These are phyloP conservation scores for Gallinago media DNA, from an alignment of 2,113 vertebrate species.

Conservation along the genomic window DNA sequence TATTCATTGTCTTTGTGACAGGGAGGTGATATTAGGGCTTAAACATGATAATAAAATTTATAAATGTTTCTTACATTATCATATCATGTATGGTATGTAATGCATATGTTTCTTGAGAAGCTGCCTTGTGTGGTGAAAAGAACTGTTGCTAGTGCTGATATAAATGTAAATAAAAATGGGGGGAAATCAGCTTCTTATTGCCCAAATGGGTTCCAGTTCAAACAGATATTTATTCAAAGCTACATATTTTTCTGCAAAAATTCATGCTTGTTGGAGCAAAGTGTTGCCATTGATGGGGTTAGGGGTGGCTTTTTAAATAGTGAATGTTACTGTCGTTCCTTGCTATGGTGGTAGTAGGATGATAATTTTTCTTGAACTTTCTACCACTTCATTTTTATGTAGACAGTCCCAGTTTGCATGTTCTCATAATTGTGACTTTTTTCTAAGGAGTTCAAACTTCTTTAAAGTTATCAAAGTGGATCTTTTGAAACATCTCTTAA, in stretches of 20 bases:
- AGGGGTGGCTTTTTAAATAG: background rate
- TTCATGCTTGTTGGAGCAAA: rapidly evolving
- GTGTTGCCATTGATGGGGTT: background rate
- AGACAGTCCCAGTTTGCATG: background rate
- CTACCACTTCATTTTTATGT: background rate
- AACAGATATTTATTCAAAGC: background rate
- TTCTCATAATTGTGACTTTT: background rate
- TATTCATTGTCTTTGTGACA: background rate
- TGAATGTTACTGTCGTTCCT: background rate
- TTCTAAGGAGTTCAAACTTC: background rate
- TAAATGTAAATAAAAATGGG: background rate
- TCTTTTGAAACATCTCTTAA: background rate
- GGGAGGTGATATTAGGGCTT: rapidly evolving
- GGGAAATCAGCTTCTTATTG: background rate
- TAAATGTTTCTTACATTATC: background rate
- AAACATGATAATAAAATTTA: background rate
- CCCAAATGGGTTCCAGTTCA: background rate
- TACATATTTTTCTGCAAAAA: background rate
- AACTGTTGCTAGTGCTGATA: background rate
- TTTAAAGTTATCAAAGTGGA: background rate
- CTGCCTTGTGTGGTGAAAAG: background rate
- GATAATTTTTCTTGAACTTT: background rate
- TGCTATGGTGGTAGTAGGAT: background rate
- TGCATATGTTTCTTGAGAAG: background rate
- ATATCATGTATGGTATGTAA: background rate